Conservation (phyloP, 2,113 vertebrate genomes). For the Larimichthys polyactis region DNA sequence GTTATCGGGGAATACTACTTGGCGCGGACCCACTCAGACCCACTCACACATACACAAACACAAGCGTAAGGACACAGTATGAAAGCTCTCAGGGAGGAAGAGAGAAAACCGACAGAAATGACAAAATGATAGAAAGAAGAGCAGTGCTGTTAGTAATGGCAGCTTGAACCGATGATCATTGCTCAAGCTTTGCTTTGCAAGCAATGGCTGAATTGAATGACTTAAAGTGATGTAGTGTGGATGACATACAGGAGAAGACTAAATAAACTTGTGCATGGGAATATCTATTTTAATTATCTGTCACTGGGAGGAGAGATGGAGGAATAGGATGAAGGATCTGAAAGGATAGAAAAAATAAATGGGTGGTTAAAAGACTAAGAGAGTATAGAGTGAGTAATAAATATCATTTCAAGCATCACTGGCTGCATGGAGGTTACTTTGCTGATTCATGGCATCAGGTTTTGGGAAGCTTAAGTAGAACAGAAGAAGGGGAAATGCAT, state of each 20-base stretch:
- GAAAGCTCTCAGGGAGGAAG: constrained; percentile 13
- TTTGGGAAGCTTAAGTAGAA: not conserved
- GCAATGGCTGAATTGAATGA: constrained; percentile 38
- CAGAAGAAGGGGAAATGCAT: not conserved
- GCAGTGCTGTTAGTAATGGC: constrained; percentile 23
- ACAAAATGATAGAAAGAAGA: constrained; percentile 33
- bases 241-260: constrained; percentile 49
- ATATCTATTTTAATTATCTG: constrained; percentile 67
- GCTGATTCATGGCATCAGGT: constrained; percentile 32
- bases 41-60: constrained; percentile 43
- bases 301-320: constrained; percentile 43
- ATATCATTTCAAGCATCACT: constrained; percentile 48
- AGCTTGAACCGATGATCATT: constrained; percentile 34
- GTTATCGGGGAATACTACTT: constrained; percentile 80
- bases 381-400: constrained; percentile 12
- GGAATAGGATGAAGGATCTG: constrained; percentile 13
- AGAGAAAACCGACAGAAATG: constrained; percentile 20
- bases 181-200: constrained; percentile 34
- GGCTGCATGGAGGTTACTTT: constrained; percentile 37
- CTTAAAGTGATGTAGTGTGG: constrained; percentile 44
- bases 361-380: constrained; percentile 34
- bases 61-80: constrained; percentile 18
- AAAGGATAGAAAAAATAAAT: constrained; percentile 35
- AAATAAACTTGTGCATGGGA: constrained; percentile 48
- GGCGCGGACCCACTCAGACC: constrained; percentile 51